Base-by-base conservation (phyloP, 2,888 invertebrate species). In the Hipparchia sbordonii region DNA sequence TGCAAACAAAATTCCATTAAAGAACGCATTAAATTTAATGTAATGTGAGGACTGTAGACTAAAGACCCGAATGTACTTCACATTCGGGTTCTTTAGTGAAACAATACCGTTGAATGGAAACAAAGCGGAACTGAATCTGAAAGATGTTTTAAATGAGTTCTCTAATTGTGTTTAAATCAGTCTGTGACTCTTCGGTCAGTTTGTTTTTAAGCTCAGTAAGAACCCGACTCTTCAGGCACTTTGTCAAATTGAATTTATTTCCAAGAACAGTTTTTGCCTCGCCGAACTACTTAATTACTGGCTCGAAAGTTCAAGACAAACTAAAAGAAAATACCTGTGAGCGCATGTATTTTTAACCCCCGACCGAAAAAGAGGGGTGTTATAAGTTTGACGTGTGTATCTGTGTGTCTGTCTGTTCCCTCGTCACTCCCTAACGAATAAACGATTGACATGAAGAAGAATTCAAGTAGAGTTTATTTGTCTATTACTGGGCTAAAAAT, bases 181-280 rank as follows among this genome's bases (percentile, higher is more conserved):
- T 84, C 84, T 79, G 74, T 72, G 74, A 70, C 76, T 76, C 52
- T 70, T 60, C 76, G 74, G 77, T 72, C 73, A 78, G 79, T 82
- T 81, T 81, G 82, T 84, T 80, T 72, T 81, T 76, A 80, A 76
- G 77, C 76, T 77, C 63, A 74, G 77, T 67, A 67, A 73, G 78
- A 56, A 66, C 66, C 62, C 39, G 39, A 61, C 69, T 61, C 52
- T 69, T 72, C 62, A 79, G 78, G 79, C 79, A 82, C 81, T 85
- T 81, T 81, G 82, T 81, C 79, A 84, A 86, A 87, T 85, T 85
- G 82, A 87, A 86, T 87, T 88, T 84, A 72, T 82, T 78, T 77
- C 77, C 72, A 65, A 71, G 72, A 74, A 79, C 79, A 82, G 82
- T 83, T 80, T 54, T 56, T 56, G 8, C 62, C 59, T 56, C 72